Conservation (phyloP, 2,113 vertebrate genomes). For the Epinephelus lanceolatus region DNA sequence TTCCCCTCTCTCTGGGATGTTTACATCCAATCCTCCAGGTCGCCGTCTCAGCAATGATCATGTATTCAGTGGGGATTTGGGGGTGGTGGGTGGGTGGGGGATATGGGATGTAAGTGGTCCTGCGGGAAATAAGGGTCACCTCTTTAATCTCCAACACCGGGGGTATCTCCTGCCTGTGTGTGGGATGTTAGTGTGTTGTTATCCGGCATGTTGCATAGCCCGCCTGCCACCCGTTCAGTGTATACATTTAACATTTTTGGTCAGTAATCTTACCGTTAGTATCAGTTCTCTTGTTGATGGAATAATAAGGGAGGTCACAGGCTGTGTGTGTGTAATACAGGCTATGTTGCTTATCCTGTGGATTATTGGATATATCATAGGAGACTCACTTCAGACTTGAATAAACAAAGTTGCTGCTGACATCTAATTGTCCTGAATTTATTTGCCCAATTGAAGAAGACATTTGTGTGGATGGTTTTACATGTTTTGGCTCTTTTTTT, state of each 20-base stretch:
- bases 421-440: slow-evolving; percentile 20
- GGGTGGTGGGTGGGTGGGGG: slow-evolving; percentile 15
- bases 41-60: slow-evolving; percentile 64
- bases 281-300: slow-evolving; percentile 18
- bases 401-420: background rate
- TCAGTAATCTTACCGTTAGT: slow-evolving; percentile 42
- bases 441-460: slow-evolving; percentile 13
- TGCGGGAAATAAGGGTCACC: slow-evolving; percentile 80
- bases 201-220: slow-evolving; percentile 10
- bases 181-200: slow-evolving; percentile 31
- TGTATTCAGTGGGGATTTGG: slow-evolving; percentile 78
- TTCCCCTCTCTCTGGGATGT: slow-evolving; percentile 63
- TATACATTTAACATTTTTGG: slow-evolving; percentile 44
- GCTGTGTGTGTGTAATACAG: background rate
- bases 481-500: slow-evolving; percentile 5
- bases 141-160: slow-evolving; percentile 71
- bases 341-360: slow-evolving; percentile 30
- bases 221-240: slow-evolving; percentile 18
- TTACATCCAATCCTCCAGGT: slow-evolving; percentile 72
- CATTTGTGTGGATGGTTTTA: slow-evolving; percentile 8
- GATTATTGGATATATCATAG: slow-evolving; percentile 14
- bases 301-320: slow-evolving; percentile 52
- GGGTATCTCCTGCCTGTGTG: slow-evolving; percentile 54
- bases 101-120: slow-evolving; percentile 65
- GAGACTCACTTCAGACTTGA: slow-evolving; percentile 6